phyloP scores from a whole-genome alignment of 2,113 vertebrate genomes.

The Burhinus oedicnemus region DNA sequence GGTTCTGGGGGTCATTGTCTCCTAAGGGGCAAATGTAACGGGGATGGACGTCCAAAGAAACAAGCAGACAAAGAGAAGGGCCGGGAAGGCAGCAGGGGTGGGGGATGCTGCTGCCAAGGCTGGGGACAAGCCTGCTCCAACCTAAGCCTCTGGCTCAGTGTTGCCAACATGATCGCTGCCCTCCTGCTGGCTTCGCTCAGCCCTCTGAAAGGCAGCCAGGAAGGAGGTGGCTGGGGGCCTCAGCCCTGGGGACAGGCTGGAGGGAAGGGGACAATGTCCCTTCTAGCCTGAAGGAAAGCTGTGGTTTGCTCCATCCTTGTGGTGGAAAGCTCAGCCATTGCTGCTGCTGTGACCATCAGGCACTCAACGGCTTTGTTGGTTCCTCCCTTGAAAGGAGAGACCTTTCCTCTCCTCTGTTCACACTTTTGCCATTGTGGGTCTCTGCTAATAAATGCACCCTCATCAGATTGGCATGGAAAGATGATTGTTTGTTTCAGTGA shows the following conservation, averaged over 20 bases:
- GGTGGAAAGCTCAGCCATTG: not conserved
- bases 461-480: not conserved
- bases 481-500: not conserved
- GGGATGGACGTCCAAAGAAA: constrained; percentile 42
- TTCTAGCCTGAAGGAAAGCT: not conserved
- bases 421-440: not conserved
- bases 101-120: not conserved
- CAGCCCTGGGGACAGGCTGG: not conserved
- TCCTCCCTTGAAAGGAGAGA: not conserved
- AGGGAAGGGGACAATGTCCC: not conserved
- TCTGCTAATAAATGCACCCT: not conserved
- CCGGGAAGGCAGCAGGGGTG: not conserved
- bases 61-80: constrained; percentile 33
- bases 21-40: not conserved
- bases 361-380: not conserved
- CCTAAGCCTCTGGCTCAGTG: not conserved
- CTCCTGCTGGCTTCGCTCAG: not conserved
- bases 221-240: not conserved
- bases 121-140: not conserved
- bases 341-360: fast-evolving
- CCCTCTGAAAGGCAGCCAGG: fast-evolving
- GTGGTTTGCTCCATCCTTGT: not conserved
- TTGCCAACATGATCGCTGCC: not conserved
- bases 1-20: constrained; percentile 14
- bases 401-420: not conserved